Evolutionary conservation across 2,113 vertebrate species (phyloP), one percentile per base, ranked within the genome.

Genomic region (Pachycephala philippinensis): DNA sequence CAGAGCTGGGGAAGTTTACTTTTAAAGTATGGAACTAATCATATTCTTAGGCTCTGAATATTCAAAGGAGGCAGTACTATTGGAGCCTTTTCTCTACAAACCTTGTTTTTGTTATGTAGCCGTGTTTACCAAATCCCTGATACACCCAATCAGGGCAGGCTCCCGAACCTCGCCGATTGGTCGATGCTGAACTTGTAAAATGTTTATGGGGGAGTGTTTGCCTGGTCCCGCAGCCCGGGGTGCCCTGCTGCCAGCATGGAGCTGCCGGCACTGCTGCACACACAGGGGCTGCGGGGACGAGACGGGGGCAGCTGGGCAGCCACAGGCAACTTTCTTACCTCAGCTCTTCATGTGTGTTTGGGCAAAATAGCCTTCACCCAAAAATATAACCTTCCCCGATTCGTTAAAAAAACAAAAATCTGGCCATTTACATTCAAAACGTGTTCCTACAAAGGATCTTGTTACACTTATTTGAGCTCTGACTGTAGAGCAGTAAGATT

Each of bases 151-250:
- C 74, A 96, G 95, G 49, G 79, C 88, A 65, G 96, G 72, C 93
- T 95, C 70, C 49, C 60, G 16, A 50, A 40, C 42, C 63, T 3
- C 52, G 56, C 90, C 9, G 80, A 97, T 96, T 97, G 96, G 97
- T 42, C 66, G 90, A 28, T 68, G 30, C 53, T 68, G 95, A 94
- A 93, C 93, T 96, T 93, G 97, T 98, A 96, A 98, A 98, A 95
- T 81, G 89, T 98, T 98, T 96, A 94, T 84, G 96, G 89, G 96
- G 83, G 92, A 97, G 95, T 81, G 96, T 96, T 96, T 90, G 92
- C 92, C 95, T 96, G 93, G 47, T 70, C 57, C 95, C 96, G 96
- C 70, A 94, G 93, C 86, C 95, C 83, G 92, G 92, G 95, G 74
- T 97, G 93, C 94, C 96, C 93, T 49, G 93, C 91, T 96, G 96